Base-by-base conservation (phyloP, 2,113 vertebrate genomes). In the Myiozetetes cayanensis region DNA sequence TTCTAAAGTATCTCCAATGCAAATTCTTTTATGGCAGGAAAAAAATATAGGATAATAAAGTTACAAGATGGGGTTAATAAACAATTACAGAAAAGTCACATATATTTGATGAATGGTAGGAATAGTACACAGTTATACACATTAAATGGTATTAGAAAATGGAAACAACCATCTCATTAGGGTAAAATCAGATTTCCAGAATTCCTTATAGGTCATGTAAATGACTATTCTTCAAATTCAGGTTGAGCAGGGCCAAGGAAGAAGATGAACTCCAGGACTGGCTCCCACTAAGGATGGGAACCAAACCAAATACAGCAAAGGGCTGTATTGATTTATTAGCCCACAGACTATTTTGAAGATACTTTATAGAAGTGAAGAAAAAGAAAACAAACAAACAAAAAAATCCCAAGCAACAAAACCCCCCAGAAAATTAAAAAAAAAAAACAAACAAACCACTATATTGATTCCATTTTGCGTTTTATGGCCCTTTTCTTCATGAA, bases 21-120 rank as follows among this genome's bases (percentile, higher is more conserved):
- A 76, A 58, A 79, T n/a, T 89, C n/a, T 75, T 83, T 62, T 52
- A 85, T 33, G 31, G 20, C 18, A 70, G 74, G 44, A 46, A 23
- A 77, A 77, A 65, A 74, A 31, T n/a, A 87, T 41, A 78, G 55
- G 22, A 15, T 58, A 66, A 65, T 46, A 61, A 49, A 61, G 28
- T 89, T 62, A 72, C 20, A 63, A 73, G n/a, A 28, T 65, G 8
- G 25, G 39, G 56, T 70, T 94, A 89, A 84, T 46, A 61, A 18
- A 43, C 46, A 70, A 25, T 84, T 90, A 71, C 22, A 91, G 62
- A 87, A 71, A 70, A 82, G n/a, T 85, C 37, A 52, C 27, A 21
- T 84, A 35, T 1, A 58, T 86, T 88, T 90, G 47, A 81, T 81
- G 44, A 39, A 28, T 77, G n/a, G 22, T 59, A 85, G 50, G 52